phyloP scores from a whole-genome alignment of 2,888 invertebrate species.

The Ypsolopha sequella region DNA sequence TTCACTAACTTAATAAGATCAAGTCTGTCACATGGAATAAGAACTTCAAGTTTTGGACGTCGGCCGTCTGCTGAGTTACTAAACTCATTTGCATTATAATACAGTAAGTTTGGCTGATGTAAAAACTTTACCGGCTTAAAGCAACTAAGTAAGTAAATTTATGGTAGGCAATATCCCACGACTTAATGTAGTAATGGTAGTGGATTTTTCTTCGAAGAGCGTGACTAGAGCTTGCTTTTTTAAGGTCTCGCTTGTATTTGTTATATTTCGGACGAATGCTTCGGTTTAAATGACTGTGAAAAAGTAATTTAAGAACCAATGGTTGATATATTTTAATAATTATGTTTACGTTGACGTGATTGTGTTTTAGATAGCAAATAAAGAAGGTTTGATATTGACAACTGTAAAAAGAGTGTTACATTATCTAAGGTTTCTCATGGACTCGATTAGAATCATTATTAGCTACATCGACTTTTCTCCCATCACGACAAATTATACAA shows the following conservation, averaged over 20 bases:
- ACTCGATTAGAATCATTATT: no score
- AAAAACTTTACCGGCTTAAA: constrained; percentile 43
- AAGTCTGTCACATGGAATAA: not conserved
- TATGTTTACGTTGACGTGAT: no score
- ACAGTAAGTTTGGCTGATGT: constrained; percentile 39
- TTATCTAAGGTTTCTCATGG: no score
- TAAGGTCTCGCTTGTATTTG: not conserved
- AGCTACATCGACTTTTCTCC: no score
- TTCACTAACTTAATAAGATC: not conserved
- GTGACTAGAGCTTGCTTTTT: not conserved
- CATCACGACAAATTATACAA: no score
- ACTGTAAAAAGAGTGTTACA: no score
- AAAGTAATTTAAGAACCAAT: no score
- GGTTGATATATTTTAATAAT: no score
- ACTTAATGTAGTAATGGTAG: constrained; percentile 28
- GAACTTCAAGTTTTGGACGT: constrained; percentile 8
- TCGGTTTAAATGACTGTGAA: no score
- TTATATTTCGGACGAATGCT: not conserved
- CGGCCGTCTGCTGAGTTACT: constrained; percentile 31
- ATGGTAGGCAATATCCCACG: constrained; percentile 38
- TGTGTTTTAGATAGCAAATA: no score
- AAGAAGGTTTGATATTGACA: no score
- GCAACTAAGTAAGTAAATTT: constrained; percentile 45
- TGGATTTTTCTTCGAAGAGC: constrained; percentile 16
- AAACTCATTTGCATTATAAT: constrained; percentile 53